Evolutionary conservation across 2,888 invertebrate species (phyloP).

Genomic region (Lordiphosa fenestrarum): DNA sequence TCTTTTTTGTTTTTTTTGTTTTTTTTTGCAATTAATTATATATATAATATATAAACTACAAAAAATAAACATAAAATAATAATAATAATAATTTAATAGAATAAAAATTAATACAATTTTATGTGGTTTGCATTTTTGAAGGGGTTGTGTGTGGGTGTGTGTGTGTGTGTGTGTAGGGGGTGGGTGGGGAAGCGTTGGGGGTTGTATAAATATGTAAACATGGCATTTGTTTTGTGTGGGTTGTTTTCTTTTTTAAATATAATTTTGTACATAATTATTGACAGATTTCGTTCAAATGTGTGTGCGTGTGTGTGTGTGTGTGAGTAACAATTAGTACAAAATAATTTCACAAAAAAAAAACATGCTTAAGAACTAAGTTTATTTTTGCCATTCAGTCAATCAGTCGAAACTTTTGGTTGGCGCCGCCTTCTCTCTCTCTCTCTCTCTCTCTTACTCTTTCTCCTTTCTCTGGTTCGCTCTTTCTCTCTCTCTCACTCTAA

Average conservation of each 20-base stretch:
- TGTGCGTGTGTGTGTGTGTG: conserved; percentile 38
- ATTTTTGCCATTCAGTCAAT: conserved; percentile 78
- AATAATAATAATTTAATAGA: conserved; percentile 73
- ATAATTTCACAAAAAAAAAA: conserved; percentile 66
- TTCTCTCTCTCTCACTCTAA: too few relatives aligned
- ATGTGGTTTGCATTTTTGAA: conserved; percentile 28
- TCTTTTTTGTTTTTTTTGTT: conserved; percentile 19
- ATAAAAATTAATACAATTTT: conserved; percentile 73
- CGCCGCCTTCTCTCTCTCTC: conserved; percentile 24
- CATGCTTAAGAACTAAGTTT: conserved; percentile 50
- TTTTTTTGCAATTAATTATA: conserved; percentile 32
- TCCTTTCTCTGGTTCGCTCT: too few relatives aligned
- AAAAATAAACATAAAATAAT: conserved; percentile 62
- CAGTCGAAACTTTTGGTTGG: conserved; percentile 78
- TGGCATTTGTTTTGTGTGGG: conserved; percentile 45
- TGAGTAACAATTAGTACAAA: conserved; percentile 71
- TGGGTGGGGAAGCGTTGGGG: conserved; percentile 18
- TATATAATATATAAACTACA: conserved; percentile 45
- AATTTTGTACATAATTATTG: conserved; percentile 58
- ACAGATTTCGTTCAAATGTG: conserved; percentile 24
- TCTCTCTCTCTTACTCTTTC: too few relatives aligned
- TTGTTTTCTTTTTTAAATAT: conserved; percentile 31
- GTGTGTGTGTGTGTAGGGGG: conserved; percentile 11
- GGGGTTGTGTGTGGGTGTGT: conserved; percentile 11
- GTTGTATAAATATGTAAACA: conserved; percentile 55